A percentile compares a stretch with the other conserved stretches of the same genome.
These are phyloP conservation scores for Graphium colonna DNA, from an alignment of 2,888 invertebrate genomes.

Conservation along the genomic window DNA sequence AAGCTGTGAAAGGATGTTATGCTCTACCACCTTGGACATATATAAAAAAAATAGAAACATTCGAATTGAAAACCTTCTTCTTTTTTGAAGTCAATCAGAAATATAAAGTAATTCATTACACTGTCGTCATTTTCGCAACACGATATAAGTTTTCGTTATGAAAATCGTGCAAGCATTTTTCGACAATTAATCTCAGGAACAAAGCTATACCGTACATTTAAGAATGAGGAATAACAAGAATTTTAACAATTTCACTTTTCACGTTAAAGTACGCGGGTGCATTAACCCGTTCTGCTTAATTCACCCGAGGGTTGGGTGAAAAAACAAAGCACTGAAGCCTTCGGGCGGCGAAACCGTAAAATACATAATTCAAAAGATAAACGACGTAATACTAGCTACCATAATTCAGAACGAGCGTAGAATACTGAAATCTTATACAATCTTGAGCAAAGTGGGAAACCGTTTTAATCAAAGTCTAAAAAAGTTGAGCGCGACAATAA, in stretches of 20 bases:
- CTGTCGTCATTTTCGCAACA: too few relatives aligned
- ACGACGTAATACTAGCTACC: conserved; percentile 20
- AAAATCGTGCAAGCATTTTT: too few relatives aligned
- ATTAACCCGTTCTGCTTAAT: conserved; percentile 12
- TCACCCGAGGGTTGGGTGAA: conserved; percentile 9
- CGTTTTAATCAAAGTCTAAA: conserved; percentile 22
- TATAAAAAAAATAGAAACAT: too few relatives aligned
- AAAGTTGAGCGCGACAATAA: conserved; percentile 14
- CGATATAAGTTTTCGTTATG: too few relatives aligned
- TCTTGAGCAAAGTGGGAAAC: conserved; percentile 12
- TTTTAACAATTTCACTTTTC: background rate
- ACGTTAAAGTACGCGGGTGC: background rate
- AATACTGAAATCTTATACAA: conserved; percentile 23
- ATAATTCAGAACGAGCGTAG: conserved; percentile 19
- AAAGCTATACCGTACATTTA: background rate
- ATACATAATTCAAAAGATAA: conserved; percentile 22
- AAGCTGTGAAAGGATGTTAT: too few relatives aligned
- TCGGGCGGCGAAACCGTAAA: conserved; percentile 1
- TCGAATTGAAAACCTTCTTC: too few relatives aligned
- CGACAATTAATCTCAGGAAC: too few relatives aligned
- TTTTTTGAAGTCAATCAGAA: too few relatives aligned
- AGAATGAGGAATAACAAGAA: background rate
- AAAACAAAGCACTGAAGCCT: conserved; percentile 10
- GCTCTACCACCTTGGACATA: too few relatives aligned
- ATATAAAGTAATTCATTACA: too few relatives aligned